Base-by-base conservation (phyloP, 1,140 invertebrate genomes). In the Drosophila willistoni region DNA sequence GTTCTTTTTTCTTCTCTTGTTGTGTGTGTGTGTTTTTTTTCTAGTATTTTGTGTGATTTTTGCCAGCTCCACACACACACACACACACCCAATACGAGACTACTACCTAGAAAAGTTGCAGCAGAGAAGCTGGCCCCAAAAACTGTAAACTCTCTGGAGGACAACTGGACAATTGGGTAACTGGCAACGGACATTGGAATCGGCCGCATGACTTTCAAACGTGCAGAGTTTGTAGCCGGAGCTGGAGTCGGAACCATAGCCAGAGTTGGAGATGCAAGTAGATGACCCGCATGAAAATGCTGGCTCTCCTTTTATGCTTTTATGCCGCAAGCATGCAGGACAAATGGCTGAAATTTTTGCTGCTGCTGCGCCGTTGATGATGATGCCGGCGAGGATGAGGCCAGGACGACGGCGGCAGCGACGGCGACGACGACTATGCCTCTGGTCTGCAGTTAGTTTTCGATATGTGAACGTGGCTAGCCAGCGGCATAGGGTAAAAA, bases 281-380 rank as follows among this genome's bases (percentile, higher is more conserved):
- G 84, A 89, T 89, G 84, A 89, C 84, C 84, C 85, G 84, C 85
- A 89, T 89, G 84, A 89, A 89, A 89, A 89, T 89, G 80, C 84
- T 89, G 84, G 84, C 84, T 77, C 84, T 89, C 85, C n/a, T n/a
- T n/a, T n/a, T n/a, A 89, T 89, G 90, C 90, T 89, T 89, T 89
- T 89, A 89, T 89, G 84, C 84, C 84, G 84, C 84, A 89, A 90
- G 84, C 84, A 89, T 89, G 85, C 84, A 89, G 85, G 84, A 89
- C 84, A 89, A 89, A 89, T 89, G 84, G 84, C 81, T 90, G 77
- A 90, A 90, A 89, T 89, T 89, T 87, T 90, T 89, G 83, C 83
- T 78, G 82, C 78, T 85, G 73, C 79, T 80, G 59, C 70, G 68
- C 67, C 72, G 83, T 89, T 89, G 84, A 89, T 79, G 77, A 81